These are phyloP conservation scores for Aromia moschata DNA, from an alignment of 2,888 invertebrate genomes.

Conservation along the genomic window DNA sequence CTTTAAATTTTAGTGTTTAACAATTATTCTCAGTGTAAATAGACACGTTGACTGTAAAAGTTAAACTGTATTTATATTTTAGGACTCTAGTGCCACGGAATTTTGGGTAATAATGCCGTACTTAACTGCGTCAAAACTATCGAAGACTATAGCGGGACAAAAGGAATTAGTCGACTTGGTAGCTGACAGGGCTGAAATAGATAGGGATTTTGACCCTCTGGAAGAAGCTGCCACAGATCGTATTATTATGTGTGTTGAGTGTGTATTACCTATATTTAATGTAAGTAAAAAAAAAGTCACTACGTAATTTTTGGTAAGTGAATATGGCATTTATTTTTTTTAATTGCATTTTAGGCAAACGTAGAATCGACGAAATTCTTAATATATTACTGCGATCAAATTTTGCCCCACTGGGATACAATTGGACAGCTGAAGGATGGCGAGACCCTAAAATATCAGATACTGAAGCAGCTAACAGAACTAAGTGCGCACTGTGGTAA, in stretches of 20 bases:
- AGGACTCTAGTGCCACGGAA: slow-evolving; percentile 92
- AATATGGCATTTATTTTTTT: slow-evolving; percentile 6
- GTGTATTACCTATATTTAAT: slow-evolving; percentile 87
- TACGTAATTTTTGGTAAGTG: slow-evolving; percentile 1
- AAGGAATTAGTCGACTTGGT: slow-evolving; percentile 88
- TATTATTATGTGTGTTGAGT: slow-evolving; percentile 85
- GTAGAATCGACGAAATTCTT: slow-evolving; percentile 88
- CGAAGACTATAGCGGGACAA: slow-evolving; percentile 84
- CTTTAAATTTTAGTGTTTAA: slow-evolving; percentile 12
- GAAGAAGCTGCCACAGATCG: slow-evolving; percentile 72
- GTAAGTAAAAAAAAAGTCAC: no score
- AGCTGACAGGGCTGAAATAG: slow-evolving; percentile 86
- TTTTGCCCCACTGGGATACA: slow-evolving; percentile 78
- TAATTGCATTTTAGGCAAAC: slow-evolving; percentile 73
- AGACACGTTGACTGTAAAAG: not conserved
- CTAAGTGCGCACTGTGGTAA: slow-evolving; percentile 80
- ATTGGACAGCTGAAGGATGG: slow-evolving; percentile 69
- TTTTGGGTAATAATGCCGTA: slow-evolving; percentile 90
- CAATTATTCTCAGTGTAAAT: not conserved
- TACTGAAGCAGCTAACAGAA: slow-evolving; percentile 89
- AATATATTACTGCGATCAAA: slow-evolving; percentile 83
- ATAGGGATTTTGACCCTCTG: slow-evolving; percentile 68
- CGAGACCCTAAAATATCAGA: slow-evolving; percentile 76
- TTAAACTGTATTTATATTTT: slow-evolving; percentile 33
- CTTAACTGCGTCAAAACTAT: slow-evolving; percentile 81